Base-by-base conservation (phyloP, 2,797 vertebrate genomes). In the Betta splendens region DNA sequence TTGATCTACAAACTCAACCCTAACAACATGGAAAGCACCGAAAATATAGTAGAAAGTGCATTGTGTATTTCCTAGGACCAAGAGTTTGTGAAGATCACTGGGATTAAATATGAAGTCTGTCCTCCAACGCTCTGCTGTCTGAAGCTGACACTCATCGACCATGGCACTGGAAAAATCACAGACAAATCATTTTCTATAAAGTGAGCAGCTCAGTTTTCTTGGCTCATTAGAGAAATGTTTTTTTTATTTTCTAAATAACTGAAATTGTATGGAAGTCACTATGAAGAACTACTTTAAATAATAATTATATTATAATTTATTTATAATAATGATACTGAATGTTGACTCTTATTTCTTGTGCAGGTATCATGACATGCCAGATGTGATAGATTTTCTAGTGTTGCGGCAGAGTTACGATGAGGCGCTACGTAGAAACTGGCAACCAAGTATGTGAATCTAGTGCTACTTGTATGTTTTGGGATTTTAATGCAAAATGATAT, bases 281-380 rank as follows among this genome's bases (percentile, higher is more conserved):
- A n/a, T n/a, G n/a, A n/a, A n/a, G n/a, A n/a, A n/a, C n/a, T n/a
- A n/a, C n/a, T n/a, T n/a, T n/a, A n/a, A n/a, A n/a, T n/a, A n/a
- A n/a, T n/a, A n/a, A n/a, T n/a, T n/a, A n/a, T n/a, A n/a, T n/a
- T n/a, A n/a, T n/a, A n/a, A n/a, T n/a, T n/a, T n/a, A n/a, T n/a
- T n/a, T n/a, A n/a, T n/a, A n/a, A n/a, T 49, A 20, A 12, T 35
- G 3, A 1, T 39, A 7, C 13, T 44, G 5, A 37, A 37, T 18
- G 12, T 16, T 17, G n/a, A 17, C 9, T 37, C 3, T 17, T 33
- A 5, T 72, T 43, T 50, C n/a, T 42, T 12, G 17, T 15, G 7
- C 81, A 99, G 98, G 45, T 99, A 99, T 57, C 98, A 99, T 0
- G 98, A 99, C 83, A 99, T 99, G 98, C 95, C 96, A 1, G 97